phyloP scores from a whole-genome alignment of 1,140 invertebrate genomes.

The Drosophila parabipectinata region DNA sequence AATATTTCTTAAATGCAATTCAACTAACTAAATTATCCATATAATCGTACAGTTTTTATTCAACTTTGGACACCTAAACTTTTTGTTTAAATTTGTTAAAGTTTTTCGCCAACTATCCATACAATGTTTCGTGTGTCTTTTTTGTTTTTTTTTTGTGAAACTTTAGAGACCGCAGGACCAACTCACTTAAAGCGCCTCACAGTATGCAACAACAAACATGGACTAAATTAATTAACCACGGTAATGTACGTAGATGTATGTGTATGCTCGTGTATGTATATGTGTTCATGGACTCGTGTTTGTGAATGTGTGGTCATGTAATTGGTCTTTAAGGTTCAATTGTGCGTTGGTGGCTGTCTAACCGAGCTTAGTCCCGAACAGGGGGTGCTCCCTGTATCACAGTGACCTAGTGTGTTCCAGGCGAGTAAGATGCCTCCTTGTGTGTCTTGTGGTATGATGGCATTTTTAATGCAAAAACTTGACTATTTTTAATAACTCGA shows the following conservation, averaged over 20 bases:
- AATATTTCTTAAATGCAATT: background rate
- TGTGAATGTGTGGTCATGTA: slow-evolving; percentile 32
- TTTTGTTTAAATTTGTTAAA: background rate
- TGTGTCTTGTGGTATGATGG: slow-evolving; percentile 14
- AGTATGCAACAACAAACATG: slow-evolving; percentile 60
- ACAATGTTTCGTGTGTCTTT: background rate
- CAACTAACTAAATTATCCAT: background rate
- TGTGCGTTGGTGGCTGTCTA: slow-evolving; percentile 30
- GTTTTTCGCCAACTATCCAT: background rate
- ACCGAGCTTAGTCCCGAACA: slow-evolving; percentile 26
- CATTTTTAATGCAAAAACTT: background rate
- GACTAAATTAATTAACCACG: slow-evolving; percentile 47
- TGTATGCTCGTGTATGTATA: slow-evolving; percentile 13
- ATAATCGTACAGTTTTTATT: background rate
- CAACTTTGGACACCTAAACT: background rate
- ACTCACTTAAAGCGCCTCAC: slow-evolving; percentile 44
- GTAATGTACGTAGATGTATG: slow-evolving; percentile 26
- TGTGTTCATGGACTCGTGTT: slow-evolving; percentile 29
- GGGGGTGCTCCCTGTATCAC: slow-evolving; percentile 35
- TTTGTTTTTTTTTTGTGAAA: background rate
- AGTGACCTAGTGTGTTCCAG: slow-evolving; percentile 26
- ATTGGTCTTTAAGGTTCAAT: slow-evolving; percentile 46
- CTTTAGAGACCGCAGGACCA: slow-evolving; percentile 26
- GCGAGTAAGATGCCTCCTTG: slow-evolving; percentile 19
- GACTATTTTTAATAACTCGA: slow-evolving; percentile 22